Percentiles rank a stretch among this genome's conserved stretches.
These are phyloP conservation scores for Acrobasis suavella DNA, from an alignment of 2,888 invertebrate species.

Conservation along the genomic window DNA sequence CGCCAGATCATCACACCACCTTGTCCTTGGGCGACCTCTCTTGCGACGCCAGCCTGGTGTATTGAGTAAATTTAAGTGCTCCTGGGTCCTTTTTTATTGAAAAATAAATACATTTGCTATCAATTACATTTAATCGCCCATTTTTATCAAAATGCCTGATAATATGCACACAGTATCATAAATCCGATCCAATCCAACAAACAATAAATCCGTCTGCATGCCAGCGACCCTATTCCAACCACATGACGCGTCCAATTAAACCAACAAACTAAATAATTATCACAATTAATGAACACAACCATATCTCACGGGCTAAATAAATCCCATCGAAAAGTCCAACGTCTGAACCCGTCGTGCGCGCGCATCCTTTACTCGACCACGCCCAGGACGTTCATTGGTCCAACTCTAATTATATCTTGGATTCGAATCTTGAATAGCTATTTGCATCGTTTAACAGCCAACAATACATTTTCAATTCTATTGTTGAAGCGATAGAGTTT, in stretches of 20 bases:
- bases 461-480: constrained; percentile 41
- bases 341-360: constrained; percentile 43
- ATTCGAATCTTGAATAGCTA: constrained; percentile 64
- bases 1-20: too few relatives aligned
- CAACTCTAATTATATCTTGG: constrained; percentile 74
- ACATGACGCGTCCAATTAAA: constrained; percentile 74
- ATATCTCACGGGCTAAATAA: constrained; percentile 75
- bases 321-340: constrained; percentile 54
- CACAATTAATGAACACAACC: constrained; percentile 73
- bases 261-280: constrained; percentile 79
- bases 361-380: constrained; percentile 54
- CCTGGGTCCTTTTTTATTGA: too few relatives aligned
- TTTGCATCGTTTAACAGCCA: constrained; percentile 72
- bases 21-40: too few relatives aligned
- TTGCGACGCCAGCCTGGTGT: too few relatives aligned
- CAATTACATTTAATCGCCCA: too few relatives aligned
- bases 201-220: constrained; percentile 47
- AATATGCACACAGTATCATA: constrained; percentile 6
- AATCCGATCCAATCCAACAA: constrained; percentile 9
- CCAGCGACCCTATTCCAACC: constrained; percentile 37
- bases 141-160: neutral
- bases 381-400: constrained; percentile 71
- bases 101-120: too few relatives aligned
- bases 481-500: neutral
- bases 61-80: too few relatives aligned